Base-by-base conservation (phyloP, 2,113 vertebrate genomes). In the Hydrolagus affinis region DNA sequence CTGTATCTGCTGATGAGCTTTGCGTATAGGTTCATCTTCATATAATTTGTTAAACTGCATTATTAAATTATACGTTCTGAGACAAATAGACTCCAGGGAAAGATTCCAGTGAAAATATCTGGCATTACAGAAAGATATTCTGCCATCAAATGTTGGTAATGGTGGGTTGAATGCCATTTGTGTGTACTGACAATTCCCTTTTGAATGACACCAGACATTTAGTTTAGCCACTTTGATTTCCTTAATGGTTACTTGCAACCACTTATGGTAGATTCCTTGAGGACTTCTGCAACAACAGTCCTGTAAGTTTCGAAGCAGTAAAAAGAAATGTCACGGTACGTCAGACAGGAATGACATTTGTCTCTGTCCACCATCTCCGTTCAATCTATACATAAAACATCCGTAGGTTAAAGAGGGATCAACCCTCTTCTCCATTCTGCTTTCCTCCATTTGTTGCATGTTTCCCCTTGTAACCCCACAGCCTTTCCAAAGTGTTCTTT, bases 101-200 rank as follows among this genome's bases (percentile, higher is more conserved):
- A 83, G 32, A 66, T 66, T 66, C 32, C 78, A 68, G 62, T 83
- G 60, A 32, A 83, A 83, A 64, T 17, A 83, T 78, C 76, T 60
- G 11, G n/a, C 25, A 28, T 17, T 9, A 62, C 59, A 60, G 28
- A 44, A 28, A 64, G 23, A 80, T 21, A 83, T 83, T 83, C 25
- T 83, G 28, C 28, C 15, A 66, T 21, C 78, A 68, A 8, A 83
- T 62, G 73, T 21, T 19, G n/a, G 78, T 83, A 68, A 19, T 83
- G 62, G 62, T 17, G 66, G 21, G 64, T 25, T 66, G 28, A 25
- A 68, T 64, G 25, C 62, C 60, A 80, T 28, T 64, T 68, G 28
- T 30, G 66, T 21, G 11, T 83, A 83, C 25, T 44, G 6, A 44
- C 44, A 2, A 32, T 17, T 30, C 66, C 21, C 8, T 32, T 80